Conservation (phyloP, 1,140 invertebrate genomes). For the Diachasmimorpha longicaudata region DNA sequence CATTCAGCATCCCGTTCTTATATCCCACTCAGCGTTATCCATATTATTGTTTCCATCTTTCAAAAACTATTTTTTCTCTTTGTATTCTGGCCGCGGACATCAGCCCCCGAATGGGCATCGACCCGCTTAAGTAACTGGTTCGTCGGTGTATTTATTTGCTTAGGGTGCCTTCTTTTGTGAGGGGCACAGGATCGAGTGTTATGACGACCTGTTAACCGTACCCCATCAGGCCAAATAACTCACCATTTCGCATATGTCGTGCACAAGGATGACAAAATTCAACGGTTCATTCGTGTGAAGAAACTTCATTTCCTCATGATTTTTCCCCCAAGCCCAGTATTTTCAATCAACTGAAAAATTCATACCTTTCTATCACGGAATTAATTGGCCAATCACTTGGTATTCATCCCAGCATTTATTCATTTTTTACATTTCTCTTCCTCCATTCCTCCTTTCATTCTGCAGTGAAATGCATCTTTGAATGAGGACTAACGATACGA, state of each 20-base stretch:
- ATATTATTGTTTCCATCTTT: slow-evolving; percentile 47
- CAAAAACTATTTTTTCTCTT: slow-evolving; percentile 8
- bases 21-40: not conserved
- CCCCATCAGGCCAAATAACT: slow-evolving; percentile 21
- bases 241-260: slow-evolving; percentile 34
- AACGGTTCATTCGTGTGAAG: not conserved
- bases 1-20: not conserved
- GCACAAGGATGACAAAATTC: not conserved
- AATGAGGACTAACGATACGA: slow-evolving; percentile 58
- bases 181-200: slow-evolving; percentile 48
- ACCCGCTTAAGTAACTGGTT: slow-evolving; percentile 61
- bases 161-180: slow-evolving; percentile 49
- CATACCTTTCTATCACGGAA: not conserved
- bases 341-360: not conserved
- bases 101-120: slow-evolving; percentile 38
- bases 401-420: not conserved
- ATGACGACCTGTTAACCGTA: slow-evolving; percentile 58
- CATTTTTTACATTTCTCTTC: not conserved
- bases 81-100: not conserved
- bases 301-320: not conserved
- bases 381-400: slow-evolving; percentile 18
- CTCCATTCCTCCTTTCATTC: not conserved
- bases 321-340: not conserved
- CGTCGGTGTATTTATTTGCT: slow-evolving; percentile 63
- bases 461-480: slow-evolving; percentile 25